Base-by-base conservation (phyloP, 2,113 vertebrate species). In the Ageneiosus marmoratus region DNA sequence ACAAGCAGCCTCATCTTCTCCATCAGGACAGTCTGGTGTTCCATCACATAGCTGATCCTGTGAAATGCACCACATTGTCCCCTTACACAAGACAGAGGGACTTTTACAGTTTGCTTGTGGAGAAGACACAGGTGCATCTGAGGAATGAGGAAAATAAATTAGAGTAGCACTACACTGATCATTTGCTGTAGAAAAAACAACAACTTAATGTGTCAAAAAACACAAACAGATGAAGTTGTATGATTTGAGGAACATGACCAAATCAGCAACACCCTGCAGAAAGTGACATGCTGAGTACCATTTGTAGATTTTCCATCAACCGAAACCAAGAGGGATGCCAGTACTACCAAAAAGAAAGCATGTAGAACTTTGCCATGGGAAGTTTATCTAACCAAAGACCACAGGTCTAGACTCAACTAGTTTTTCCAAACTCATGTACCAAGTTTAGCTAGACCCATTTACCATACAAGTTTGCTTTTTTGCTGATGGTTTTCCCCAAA, bases 1-100 rank as follows among this genome's bases (percentile, higher is more conserved):
- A 20, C 95, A 97, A 27, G 83, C 29, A 0, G 90, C 86, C 80
- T 98, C 96, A 85, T 98, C 96, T 2, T 91, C 96, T 32, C 95
- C 95, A 87, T 97, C 95, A 0, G 86, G 89, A 51, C 97, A 97
- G 91, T 97, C 95, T 13, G 18, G 88, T 32, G 90, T 89, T 12
- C 95, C 93, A 24, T 97, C 94, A 53, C 97, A 97, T 56, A 95
- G 12, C 37, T 93, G 94, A 48, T 91, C 89, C 18, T 84, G 87
- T 81, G 92, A 86, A 75, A 98, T 83, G 0, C 96, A 98, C 67
- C 91, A 83, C 0, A 88, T 86, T 18, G 94, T 94, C 0, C 92
- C 90, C 3, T 7, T 91, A 88, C 96, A 98, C 41, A 75, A 86
- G 27, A 94, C 34, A 5, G 93, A 95, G 0, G 93, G 94, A 58